Conservation (phyloP, 2,113 vertebrate genomes). For the Microtus pennsylvanicus region DNA sequence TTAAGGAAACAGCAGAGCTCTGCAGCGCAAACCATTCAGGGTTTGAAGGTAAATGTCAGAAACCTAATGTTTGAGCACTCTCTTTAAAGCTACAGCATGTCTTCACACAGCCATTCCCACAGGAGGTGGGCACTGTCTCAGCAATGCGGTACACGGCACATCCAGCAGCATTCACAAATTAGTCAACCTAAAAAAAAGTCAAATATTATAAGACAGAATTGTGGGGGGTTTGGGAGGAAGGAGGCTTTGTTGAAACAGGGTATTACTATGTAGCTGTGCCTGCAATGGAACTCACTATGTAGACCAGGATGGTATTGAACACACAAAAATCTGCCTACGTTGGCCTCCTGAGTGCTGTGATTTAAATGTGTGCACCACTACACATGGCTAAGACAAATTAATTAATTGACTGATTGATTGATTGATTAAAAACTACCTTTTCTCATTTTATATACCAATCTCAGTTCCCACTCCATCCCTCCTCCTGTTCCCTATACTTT, state of each 20-base stretch:
- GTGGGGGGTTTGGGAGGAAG: not conserved
- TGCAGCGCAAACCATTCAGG: not conserved
- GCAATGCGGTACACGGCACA: not conserved
- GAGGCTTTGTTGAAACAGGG: not conserved
- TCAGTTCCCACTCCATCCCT: too few relatives aligned
- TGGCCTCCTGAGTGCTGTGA: not conserved
- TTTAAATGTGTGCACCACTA: not conserved
- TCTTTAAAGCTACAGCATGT: not conserved
- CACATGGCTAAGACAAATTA: not conserved
- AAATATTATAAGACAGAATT: conserved; percentile 39
- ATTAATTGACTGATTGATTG: too few relatives aligned
- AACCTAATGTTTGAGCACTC: not conserved
- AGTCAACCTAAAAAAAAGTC: conserved; percentile 48
- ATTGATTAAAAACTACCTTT: too few relatives aligned
- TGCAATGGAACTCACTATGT: not conserved
- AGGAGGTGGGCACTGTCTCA: not conserved
- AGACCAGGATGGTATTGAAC: not conserved
- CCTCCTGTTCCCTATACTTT: too few relatives aligned
- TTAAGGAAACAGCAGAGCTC: conserved; percentile 30
- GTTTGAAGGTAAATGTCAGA: conserved; percentile 56
- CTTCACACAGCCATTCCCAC: not conserved
- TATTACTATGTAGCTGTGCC: not conserved
- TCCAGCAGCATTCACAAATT: not conserved
- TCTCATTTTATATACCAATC: too few relatives aligned
- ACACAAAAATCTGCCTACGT: not conserved